Conservation (phyloP, 2,797 vertebrate genomes). For the Enteromius treurensis region DNA sequence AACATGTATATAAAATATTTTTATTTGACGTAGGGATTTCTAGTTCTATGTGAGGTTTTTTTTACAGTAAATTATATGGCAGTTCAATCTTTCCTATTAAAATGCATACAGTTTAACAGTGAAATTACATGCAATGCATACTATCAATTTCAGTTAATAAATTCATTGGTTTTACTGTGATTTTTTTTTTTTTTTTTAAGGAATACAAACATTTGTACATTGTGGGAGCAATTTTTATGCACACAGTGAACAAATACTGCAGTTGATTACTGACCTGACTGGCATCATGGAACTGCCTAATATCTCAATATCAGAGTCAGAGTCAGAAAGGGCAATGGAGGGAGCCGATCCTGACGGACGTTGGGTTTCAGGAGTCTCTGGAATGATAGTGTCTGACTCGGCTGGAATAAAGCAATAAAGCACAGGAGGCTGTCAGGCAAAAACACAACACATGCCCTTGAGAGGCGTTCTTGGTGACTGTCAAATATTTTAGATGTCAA, state of each 20-base stretch:
- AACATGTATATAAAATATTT: neutral
- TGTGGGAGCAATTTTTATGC: neutral
- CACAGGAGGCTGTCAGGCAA: neutral
- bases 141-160: neutral
- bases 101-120: neutral
- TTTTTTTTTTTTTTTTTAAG: neutral
- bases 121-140: neutral
- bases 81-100: neutral
- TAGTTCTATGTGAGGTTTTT: neutral
- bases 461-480: neutral
- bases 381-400: constrained; percentile 51
- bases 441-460: constrained; percentile 6
- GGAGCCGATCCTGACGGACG: constrained; percentile 68
- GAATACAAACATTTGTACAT: neutral
- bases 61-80: neutral
- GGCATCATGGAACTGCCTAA: constrained; percentile 58
- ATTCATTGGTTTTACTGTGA: neutral
- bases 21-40: neutral
- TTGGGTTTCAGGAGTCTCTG: constrained; percentile 81
- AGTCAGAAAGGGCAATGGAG: constrained; percentile 70
- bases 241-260: neutral
- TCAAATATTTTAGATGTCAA: neutral
- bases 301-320: constrained; percentile 58
- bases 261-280: constrained; percentile 50
- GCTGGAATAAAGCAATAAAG: constrained; percentile 23